A percentile compares a stretch with the other conserved stretches of the same genome.
Evolutionary conservation across 2,888 invertebrate species (phyloP).

Genomic region (Caprella mutica): DNA sequence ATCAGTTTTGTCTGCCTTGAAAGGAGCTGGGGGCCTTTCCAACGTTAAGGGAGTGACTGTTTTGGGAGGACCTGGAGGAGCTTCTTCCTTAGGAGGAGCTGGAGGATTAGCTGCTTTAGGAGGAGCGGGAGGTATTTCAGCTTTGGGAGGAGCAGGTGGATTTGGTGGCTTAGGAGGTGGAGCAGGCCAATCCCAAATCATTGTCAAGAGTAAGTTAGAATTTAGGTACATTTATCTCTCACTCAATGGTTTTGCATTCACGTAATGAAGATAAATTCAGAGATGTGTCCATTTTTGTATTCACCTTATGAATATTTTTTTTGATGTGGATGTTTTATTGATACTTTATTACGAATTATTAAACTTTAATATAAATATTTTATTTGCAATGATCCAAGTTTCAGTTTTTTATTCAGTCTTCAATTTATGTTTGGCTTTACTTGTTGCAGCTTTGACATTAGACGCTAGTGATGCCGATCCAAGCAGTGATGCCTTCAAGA

Average conservation of each 20-base stretch:
- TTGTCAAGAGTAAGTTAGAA: not conserved
- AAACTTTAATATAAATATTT: not conserved
- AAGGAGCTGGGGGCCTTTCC: no score
- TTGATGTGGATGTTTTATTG: no score
- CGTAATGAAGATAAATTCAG: not conserved
- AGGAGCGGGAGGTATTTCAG: not conserved
- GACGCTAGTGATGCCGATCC: slow-evolving; percentile 4
- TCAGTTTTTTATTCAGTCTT: no score
- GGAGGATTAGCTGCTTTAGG: slow-evolving; percentile 3
- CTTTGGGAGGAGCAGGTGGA: not conserved
- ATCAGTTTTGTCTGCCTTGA: not conserved
- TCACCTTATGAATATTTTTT: no score
- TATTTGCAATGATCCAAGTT: not conserved
- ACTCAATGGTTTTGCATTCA: not conserved
- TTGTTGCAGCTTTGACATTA: not conserved
- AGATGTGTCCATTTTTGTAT: no score
- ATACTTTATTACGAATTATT: not conserved
- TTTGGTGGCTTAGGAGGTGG: no score
- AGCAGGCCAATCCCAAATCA: slow-evolving; percentile 1
- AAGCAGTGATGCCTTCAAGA: slow-evolving; percentile 2
- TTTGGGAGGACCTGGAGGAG: slow-evolving; percentile 1
- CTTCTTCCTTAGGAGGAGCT: not conserved
- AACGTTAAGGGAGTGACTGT: no score
- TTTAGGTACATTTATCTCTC: not conserved
- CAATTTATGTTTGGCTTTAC: not conserved